Base-by-base conservation (phyloP, 2,888 invertebrate species). In the Scaptomyza reducta region DNA sequence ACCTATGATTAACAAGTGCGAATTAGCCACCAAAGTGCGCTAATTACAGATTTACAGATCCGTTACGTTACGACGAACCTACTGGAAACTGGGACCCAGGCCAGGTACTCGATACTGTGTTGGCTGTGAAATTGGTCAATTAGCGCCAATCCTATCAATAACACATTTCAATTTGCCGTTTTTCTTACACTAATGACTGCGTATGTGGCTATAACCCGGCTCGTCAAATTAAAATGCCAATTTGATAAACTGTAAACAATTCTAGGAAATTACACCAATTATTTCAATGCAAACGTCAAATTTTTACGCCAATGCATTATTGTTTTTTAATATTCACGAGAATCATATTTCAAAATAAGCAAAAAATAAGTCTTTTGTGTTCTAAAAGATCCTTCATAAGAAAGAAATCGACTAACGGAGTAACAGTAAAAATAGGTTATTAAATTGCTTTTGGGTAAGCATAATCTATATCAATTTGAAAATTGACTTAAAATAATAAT, bases 91-190 rank as follows among this genome's bases (percentile, higher is more conserved):
- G 14, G 16, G 9, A 31, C 10, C 31, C 18, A 5, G 16, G 1
- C 31, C 18, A 4, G 29, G 1, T 44, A 59, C 41, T 11, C 38
- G 38, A 38, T n/a, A 40, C 46, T 51, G 31, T 45, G 27, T 27
- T 27, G 6, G 27, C 58, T 44, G 14, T 6, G 18, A 41, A 33
- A 53, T 38, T 33, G 46, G 46, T 40, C 70, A 80, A 77, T 80
- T 80, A 80, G 53, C 31, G 67, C 55, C 74, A 73, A 41, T 59
- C 59, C 42, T 67, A 77, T 77, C 77, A 77, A 73, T 77, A 70
- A 35, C 70, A 70, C 31, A 77, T 58, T 65, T 57, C 35, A 54
- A 54, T 54, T 70, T 44, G 44, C 49, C 38, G 35, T 62, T 70
- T 63, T 38, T 14, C 46, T 40, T 11, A 44, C 42, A 14, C 59